Evolutionary conservation across 2,888 invertebrate species (phyloP).

Genomic region (Shargacucullia verbasci): DNA sequence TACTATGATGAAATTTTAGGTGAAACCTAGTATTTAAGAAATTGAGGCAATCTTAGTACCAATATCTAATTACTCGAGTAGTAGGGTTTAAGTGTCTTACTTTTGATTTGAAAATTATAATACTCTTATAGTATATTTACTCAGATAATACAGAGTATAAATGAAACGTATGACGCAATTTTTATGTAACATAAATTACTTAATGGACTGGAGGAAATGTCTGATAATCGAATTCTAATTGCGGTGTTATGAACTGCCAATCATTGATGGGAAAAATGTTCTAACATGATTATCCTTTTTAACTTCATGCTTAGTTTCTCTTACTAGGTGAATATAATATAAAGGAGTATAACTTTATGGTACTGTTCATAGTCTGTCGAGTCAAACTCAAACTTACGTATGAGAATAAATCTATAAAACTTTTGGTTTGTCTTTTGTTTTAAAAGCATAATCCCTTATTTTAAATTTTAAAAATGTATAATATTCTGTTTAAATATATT

Average conservation of each 20-base stretch:
- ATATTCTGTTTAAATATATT: background rate
- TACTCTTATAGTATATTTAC: constrained; percentile 4
- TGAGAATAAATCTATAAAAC: too few species aligned
- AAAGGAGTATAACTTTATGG: background rate
- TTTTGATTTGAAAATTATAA: constrained; percentile 23
- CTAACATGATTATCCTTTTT: constrained; percentile 12
- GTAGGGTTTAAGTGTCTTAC: constrained; percentile 11
- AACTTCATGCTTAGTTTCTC: constrained; percentile 16
- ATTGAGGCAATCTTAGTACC: constrained; percentile 15
- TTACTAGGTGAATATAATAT: constrained; percentile 7
- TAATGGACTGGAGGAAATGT: constrained; percentile 18
- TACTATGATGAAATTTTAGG: constrained; percentile 11
- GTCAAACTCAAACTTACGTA: too few species aligned
- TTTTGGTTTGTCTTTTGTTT: too few species aligned
- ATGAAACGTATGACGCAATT: constrained; percentile 19
- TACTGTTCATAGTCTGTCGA: constrained; percentile 5
- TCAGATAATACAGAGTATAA: constrained; percentile 5
- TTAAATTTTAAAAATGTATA: too few species aligned
- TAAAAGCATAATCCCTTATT: too few species aligned
- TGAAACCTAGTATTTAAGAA: constrained; percentile 23
- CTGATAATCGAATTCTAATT: constrained; percentile 26
- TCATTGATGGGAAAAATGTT: constrained; percentile 20
- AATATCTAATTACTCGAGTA: constrained; percentile 19
- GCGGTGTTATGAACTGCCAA: constrained; percentile 15
- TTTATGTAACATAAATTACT: constrained; percentile 29